These are phyloP conservation scores for Philaethria dido DNA, from an alignment of 2,888 invertebrate species.

Conservation along the genomic window DNA sequence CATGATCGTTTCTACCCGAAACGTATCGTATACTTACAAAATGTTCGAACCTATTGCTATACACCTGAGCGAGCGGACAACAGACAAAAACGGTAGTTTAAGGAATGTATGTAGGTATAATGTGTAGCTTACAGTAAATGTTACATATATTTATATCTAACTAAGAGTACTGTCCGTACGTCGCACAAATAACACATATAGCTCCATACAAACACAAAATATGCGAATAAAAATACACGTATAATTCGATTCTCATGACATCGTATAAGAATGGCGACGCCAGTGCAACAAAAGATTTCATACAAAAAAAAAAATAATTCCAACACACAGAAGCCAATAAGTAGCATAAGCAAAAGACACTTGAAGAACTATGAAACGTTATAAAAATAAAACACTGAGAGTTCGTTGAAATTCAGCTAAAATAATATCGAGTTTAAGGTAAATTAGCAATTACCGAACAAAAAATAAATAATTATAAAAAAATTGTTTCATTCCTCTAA, in stretches of 20 bases:
- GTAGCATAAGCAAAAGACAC: constrained; percentile 51
- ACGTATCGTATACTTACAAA: constrained; percentile 69
- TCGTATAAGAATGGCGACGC: constrained; percentile 36
- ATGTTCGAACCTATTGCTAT: constrained; percentile 69
- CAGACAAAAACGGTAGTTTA: constrained; percentile 69
- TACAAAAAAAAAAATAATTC: constrained; percentile 32
- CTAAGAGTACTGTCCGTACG: constrained; percentile 35
- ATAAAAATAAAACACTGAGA: constrained; percentile 24
- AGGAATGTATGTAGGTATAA: constrained; percentile 54
- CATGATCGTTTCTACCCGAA: constrained; percentile 53
- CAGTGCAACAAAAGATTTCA: constrained; percentile 43
- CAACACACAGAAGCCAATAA: constrained; percentile 47
- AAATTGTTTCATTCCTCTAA: constrained; percentile 16
- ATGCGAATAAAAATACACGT: constrained; percentile 26
- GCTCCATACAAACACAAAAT: constrained; percentile 33
- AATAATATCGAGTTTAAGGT: constrained; percentile 10
- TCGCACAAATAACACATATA: constrained; percentile 36
- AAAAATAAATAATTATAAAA: neutral
- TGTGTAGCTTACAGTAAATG: constrained; percentile 45
- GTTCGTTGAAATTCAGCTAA: constrained; percentile 9
- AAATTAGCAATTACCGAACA: constrained; percentile 2
- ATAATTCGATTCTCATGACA: constrained; percentile 39
- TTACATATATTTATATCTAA: constrained; percentile 27
- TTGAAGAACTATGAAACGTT: constrained; percentile 41
- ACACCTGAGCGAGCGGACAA: constrained; percentile 74